A percentile compares a stretch with the other conserved stretches of the same genome.
Conservation (phyloP, 2,113 vertebrate species). For the Willisornis vidua region DNA sequence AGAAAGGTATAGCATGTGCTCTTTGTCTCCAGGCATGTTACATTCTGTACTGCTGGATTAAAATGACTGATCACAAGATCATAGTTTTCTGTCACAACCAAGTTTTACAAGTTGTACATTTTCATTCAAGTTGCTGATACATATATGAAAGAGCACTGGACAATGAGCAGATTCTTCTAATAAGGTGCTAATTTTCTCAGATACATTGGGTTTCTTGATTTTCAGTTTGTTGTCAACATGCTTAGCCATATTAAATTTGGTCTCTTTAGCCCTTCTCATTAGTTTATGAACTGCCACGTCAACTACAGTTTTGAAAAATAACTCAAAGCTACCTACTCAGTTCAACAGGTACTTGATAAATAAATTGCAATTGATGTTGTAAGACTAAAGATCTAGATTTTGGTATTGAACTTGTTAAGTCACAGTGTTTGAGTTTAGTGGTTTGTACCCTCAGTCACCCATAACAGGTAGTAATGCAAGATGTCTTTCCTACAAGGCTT, state of each 20-base stretch:
- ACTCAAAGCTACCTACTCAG: background rate
- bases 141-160: background rate
- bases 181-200: background rate
- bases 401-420: background rate
- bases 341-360: background rate
- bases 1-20: background rate
- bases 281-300: background rate
- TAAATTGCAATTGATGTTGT: background rate
- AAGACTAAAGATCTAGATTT: background rate
- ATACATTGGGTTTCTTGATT: background rate
- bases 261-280: background rate
- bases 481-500: background rate
- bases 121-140: background rate
- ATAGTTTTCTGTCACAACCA: background rate
- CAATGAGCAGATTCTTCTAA: background rate
- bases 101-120: background rate
- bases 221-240: background rate
- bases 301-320: background rate
- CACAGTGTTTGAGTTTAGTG: background rate
- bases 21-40: background rate
- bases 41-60: background rate
- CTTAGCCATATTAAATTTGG: background rate
- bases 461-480: background rate
- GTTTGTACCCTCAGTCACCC: background rate
- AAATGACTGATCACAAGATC: background rate